Percentiles rank a stretch among this genome's conserved stretches.
phyloP scores from a whole-genome alignment of 2,797 vertebrate genomes.

The Perodicticus potto region DNA sequence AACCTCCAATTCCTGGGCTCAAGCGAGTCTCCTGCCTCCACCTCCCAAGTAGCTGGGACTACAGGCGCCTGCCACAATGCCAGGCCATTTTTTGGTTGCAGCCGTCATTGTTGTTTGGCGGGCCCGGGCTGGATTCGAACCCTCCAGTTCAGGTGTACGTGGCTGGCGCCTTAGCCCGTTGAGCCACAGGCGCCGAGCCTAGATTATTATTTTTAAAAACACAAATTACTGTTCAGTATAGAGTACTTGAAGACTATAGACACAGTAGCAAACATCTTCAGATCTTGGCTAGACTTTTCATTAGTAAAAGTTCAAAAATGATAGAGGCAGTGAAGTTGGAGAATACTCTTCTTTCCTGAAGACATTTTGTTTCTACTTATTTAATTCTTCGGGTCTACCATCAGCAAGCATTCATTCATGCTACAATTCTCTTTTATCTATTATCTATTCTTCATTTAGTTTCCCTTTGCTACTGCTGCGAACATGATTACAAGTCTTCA shows the following conservation, averaged over 20 bases:
- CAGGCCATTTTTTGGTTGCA: too few relatives aligned
- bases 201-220: constrained; percentile 49
- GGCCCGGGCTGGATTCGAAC: too few relatives aligned
- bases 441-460: neutral
- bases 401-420: neutral
- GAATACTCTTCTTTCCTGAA: constrained; percentile 30
- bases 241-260: neutral
- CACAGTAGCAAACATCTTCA: constrained; percentile 15
- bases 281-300: neutral
- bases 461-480: constrained; percentile 2
- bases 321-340: neutral
- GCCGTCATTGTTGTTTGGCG: too few relatives aligned
- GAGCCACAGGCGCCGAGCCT: too few relatives aligned
- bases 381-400: constrained; percentile 2
- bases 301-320: constrained; percentile 44
- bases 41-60: too few relatives aligned
- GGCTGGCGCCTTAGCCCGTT: too few relatives aligned
- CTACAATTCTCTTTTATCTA: neutral
- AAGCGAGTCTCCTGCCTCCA: too few relatives aligned
- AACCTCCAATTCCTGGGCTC: too few relatives aligned
- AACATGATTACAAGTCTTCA: neutral
- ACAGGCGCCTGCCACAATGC: too few relatives aligned
- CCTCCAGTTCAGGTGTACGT: too few relatives aligned
- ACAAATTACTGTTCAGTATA: constrained; percentile 57
- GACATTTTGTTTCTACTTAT: neutral